Evolutionary conservation across 2,797 vertebrate genomes (phyloP).

Genomic region (Uromys caudimaculatus): DNA sequence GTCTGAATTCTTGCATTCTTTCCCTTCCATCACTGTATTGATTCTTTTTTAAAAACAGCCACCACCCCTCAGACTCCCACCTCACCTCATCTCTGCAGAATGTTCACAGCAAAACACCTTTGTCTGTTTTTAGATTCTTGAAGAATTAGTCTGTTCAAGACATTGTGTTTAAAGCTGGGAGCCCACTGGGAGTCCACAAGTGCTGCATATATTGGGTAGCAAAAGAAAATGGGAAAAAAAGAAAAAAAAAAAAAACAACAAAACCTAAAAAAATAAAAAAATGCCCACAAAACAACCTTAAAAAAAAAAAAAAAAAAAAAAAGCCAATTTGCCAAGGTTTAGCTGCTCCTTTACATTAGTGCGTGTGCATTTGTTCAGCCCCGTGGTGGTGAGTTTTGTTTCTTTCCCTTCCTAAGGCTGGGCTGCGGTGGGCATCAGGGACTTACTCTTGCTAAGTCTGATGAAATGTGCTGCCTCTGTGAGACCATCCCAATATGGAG

Average conservation of each 20-base stretch:
- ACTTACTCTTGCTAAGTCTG: constrained; percentile 84
- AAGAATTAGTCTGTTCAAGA: constrained; percentile 85
- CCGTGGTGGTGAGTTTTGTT: constrained; percentile 82
- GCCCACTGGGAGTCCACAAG: constrained; percentile 80
- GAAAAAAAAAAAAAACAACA: constrained; percentile 57
- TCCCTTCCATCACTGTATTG: constrained; percentile 86
- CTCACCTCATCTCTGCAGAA: constrained; percentile 78
- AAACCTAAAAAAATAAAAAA: constrained; percentile 16
- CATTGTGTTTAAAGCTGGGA: constrained; percentile 87
- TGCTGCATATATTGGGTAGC: constrained; percentile 83
- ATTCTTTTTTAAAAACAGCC: constrained; percentile 82
- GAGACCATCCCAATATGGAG: constrained; percentile 70
- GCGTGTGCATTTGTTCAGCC: constrained; percentile 84
- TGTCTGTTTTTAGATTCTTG: constrained; percentile 85
- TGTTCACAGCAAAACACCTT: constrained; percentile 83
- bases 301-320: constrained; percentile 28
- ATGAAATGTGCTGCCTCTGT: constrained; percentile 81
- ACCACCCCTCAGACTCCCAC: constrained; percentile 57
- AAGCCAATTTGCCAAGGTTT: constrained; percentile 84
- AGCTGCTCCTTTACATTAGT: constrained; percentile 85
- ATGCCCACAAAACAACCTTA: constrained; percentile 51
- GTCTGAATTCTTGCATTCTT: constrained; percentile 87
- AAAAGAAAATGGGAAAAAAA: constrained; percentile 69
- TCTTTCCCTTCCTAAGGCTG: constrained; percentile 78
- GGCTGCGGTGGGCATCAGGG: constrained; percentile 81